Base-by-base conservation (phyloP, 2,797 vertebrate genomes). In the Moxostoma hubbsi region DNA sequence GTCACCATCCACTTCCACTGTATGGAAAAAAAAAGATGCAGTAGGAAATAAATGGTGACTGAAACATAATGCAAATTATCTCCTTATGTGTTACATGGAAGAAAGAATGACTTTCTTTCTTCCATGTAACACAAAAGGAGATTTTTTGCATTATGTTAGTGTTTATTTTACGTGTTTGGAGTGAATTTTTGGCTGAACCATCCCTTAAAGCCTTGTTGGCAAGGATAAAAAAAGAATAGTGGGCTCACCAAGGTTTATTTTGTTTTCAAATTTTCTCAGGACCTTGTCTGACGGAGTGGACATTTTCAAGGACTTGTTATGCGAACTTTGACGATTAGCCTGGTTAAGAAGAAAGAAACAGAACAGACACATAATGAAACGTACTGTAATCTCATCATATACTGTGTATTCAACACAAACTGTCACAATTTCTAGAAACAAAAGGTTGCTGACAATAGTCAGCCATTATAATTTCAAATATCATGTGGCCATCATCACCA, bases 261-360 rank as follows among this genome's bases (percentile, higher is more conserved):
- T 99, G 89, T 98, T 92, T 79, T 98, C 97, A 85, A 95, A 99
- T 85, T 96, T 98, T 86, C 94, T 93, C 84, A 99, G 90, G 79
- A 91, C 95, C 81, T 98, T 98, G 87, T 98, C 96, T 54, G 95
- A 90, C 0, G 96, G 96, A 0, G 95, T 96, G 0, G 94, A 97
- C 77, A 94, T 91, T 62, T 92, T 94, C 18, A 84, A 50, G 9
- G 81, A 90, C 81, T 84, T 93, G 82, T 81, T 94, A 57, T 77
- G 92, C 0, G 84, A 80, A 61, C 73, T 91, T 86, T 97, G 94
- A 62, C 89, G 92, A 82, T 98, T 98, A 57, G 92, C 89, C 97
- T 98, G 87, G 9, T 13, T 36, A 36, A 4, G 36, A 36, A 18
- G 73, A 90, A 85, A 89, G 1, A 15, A 69, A 51, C 0, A 43